Conservation (phyloP, 2,888 invertebrate species). For the Oxystoma pomonae region DNA sequence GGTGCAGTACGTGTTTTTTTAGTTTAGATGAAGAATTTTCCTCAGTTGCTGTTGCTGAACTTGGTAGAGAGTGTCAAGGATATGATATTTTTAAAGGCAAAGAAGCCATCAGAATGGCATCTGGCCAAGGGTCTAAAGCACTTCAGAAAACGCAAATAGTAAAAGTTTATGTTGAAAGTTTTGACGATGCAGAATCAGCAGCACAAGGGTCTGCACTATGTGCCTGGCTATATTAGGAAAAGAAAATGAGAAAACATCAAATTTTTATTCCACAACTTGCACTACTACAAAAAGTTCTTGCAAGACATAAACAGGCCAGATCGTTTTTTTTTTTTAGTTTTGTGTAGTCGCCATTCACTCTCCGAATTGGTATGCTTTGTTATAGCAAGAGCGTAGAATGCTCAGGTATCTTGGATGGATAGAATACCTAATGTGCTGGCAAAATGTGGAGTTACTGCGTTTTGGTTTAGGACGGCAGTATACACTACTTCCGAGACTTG, state of each 20-base stretch:
- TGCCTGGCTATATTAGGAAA: conserved; percentile 68
- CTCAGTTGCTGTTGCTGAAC: conserved; percentile 68
- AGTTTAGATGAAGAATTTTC: conserved; percentile 60
- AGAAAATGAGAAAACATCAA: conserved; percentile 48
- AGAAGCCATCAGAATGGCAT: conserved; percentile 69
- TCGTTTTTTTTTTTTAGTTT: too few species aligned
- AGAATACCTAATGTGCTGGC: too few species aligned
- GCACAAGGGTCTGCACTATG: conserved; percentile 73
- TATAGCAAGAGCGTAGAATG: too few species aligned
- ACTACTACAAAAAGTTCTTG: too few species aligned
- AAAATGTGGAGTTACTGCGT: too few species aligned
- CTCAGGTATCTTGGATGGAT: too few species aligned
- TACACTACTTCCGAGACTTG: too few species aligned
- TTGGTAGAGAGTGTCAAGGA: conserved; percentile 65
- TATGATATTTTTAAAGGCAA: conserved; percentile 63
- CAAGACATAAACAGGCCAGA: too few species aligned
- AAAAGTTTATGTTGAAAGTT: conserved; percentile 66
- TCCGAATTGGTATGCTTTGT: too few species aligned
- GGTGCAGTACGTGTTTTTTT: conserved; percentile 58
- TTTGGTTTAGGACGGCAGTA: too few species aligned
- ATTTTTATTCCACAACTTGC: conserved; percentile 48
- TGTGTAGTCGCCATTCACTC: too few species aligned
- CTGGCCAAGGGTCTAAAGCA: conserved; percentile 57
- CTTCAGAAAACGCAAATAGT: conserved; percentile 53
- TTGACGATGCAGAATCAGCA: conserved; percentile 72